Percentiles rank a stretch among this genome's conserved stretches.
phyloP scores from a whole-genome alignment of 2,888 invertebrate genomes.

The Rhaphigaster nebulosa region DNA sequence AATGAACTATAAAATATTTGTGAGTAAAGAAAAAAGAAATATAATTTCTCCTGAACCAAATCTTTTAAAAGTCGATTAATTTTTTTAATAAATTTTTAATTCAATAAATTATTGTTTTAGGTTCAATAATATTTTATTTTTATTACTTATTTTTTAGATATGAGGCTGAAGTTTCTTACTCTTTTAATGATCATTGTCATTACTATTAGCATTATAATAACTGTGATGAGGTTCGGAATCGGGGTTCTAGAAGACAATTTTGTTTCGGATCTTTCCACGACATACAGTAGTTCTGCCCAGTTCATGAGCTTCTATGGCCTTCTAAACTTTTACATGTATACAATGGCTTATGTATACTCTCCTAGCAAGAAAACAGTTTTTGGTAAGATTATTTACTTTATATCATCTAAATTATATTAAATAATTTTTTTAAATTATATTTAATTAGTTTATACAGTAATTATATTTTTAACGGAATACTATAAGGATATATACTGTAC shows the following conservation, averaged over 20 bases:
- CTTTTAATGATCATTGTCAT: conserved; percentile 86
- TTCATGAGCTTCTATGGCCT: conserved; percentile 96
- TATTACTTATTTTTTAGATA: conserved; percentile 74
- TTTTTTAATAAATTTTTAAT: too few relatives aligned
- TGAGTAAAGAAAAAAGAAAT: too few relatives aligned
- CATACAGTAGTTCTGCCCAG: conserved; percentile 92
- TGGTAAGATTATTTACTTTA: conserved; percentile 74
- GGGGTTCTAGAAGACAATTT: conserved; percentile 94
- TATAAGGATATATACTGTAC: too few relatives aligned
- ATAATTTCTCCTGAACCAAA: too few relatives aligned
- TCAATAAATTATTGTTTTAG: background rate
- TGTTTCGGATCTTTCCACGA: conserved; percentile 87
- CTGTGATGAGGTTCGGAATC: conserved; percentile 87
- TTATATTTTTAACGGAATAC: background rate
- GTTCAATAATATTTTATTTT: background rate
- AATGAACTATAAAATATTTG: too few relatives aligned
- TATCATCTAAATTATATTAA: background rate
- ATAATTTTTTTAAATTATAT: too few relatives aligned
- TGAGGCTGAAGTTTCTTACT: conserved; percentile 91
- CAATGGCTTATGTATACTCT: conserved; percentile 94
- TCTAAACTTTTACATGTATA: conserved; percentile 92
- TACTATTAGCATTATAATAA: conserved; percentile 68
- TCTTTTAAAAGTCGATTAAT: too few relatives aligned
- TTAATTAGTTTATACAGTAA: background rate
- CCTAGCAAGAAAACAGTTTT: conserved; percentile 85